These are phyloP conservation scores for Drosophila austrosaltans DNA, from an alignment of 2,888 invertebrate species.

Conservation along the genomic window DNA sequence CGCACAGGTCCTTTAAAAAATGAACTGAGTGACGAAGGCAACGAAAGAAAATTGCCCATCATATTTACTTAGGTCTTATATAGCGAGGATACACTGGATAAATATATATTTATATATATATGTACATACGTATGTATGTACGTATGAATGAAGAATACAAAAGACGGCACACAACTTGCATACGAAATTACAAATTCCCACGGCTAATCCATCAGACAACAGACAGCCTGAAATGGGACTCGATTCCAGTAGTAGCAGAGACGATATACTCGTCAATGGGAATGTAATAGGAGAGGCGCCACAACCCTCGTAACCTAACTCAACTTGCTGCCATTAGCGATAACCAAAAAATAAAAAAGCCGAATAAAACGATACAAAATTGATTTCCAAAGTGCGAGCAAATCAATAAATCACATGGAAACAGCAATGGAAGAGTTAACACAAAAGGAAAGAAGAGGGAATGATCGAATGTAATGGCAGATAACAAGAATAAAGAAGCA, in stretches of 20 bases:
- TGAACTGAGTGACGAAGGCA: not conserved
- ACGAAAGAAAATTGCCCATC: slow-evolving; percentile 67
- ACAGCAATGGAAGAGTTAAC: slow-evolving; percentile 23
- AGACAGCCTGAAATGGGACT: slow-evolving; percentile 46
- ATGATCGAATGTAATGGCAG: slow-evolving; percentile 54
- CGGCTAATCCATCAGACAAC: slow-evolving; percentile 72
- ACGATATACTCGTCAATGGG: slow-evolving; percentile 9
- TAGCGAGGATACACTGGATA: slow-evolving; percentile 24
- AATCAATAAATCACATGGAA: slow-evolving; percentile 74
- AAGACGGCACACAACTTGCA: slow-evolving; percentile 63
- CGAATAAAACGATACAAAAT: slow-evolving; percentile 29
- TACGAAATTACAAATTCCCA: slow-evolving; percentile 76
- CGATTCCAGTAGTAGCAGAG: slow-evolving; percentile 29
- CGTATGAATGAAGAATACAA: slow-evolving; percentile 18
- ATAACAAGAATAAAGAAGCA: slow-evolving; percentile 42
- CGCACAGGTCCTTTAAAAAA: slow-evolving; percentile 69
- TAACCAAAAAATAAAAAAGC: slow-evolving; percentile 41
- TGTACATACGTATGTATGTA: slow-evolving; percentile 14
- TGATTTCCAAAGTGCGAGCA: slow-evolving; percentile 56
- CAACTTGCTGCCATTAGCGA: slow-evolving; percentile 68
- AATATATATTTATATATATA: not conserved
- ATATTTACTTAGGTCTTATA: slow-evolving; percentile 67
- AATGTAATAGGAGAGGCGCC: slow-evolving; percentile 8
- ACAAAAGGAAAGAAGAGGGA: slow-evolving; percentile 4
- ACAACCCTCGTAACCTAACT: slow-evolving; percentile 53